Evolutionary conservation across 2,797 vertebrate species (phyloP).

Genomic region (Peromyscus melanophrys): DNA sequence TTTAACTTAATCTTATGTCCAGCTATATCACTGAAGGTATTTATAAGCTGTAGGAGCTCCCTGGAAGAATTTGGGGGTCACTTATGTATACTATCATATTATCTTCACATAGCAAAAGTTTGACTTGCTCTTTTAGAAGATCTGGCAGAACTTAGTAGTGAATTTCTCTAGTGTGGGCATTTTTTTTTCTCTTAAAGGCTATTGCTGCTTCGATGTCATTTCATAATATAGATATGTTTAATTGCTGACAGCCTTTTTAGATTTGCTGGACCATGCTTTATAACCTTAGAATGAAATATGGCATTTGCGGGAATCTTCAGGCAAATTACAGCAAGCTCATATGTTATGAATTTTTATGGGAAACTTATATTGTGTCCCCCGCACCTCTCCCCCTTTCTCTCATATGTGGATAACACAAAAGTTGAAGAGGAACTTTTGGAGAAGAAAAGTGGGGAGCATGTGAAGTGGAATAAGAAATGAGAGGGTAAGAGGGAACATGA

Average conservation of each 20-base stretch:
- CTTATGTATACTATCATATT: neutral
- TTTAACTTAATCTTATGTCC: neutral
- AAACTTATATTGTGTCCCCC: too few species aligned
- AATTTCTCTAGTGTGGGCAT: neutral
- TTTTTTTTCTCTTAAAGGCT: neutral
- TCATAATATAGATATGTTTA: neutral
- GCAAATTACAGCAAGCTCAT: neutral
- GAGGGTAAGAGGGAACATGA: neutral
- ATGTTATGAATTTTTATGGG: neutral
- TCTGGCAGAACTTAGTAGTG: neutral
- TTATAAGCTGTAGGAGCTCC: neutral
- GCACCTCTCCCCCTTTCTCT: too few species aligned
- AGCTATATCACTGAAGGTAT: neutral
- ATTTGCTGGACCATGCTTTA: neutral
- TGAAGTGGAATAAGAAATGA: neutral
- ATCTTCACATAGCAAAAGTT: neutral
- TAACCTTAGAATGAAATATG: neutral
- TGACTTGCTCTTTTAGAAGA: neutral
- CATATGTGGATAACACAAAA: too few species aligned
- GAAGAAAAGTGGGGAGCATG: neutral
- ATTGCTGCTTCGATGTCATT: neutral
- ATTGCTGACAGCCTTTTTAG: neutral
- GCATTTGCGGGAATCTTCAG: neutral
- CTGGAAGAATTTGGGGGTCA: neutral
- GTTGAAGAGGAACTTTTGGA: too few species aligned